Evolutionary conservation across 2,888 invertebrate genomes (phyloP).

Genomic region (Lasioglossum malachurum): DNA sequence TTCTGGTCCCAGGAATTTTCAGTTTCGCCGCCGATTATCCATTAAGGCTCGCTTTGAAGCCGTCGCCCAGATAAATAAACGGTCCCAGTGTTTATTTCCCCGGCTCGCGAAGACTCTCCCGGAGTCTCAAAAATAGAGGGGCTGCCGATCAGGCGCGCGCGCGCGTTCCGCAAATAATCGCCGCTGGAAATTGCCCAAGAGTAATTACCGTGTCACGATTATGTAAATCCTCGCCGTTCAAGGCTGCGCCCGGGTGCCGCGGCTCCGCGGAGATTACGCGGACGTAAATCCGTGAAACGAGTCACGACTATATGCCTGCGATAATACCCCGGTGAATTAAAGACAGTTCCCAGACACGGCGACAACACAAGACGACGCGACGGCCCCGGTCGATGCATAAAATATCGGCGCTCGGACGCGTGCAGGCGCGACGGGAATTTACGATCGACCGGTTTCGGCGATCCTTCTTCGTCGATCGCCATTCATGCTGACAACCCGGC

Average conservation of each 20-base stretch:
- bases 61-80: slow-evolving; percentile 31
- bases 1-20: slow-evolving; percentile 7
- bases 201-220: slow-evolving; percentile 21
- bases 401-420: slow-evolving; percentile 3
- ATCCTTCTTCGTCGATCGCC: slow-evolving; percentile 21
- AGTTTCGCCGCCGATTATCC: background rate
- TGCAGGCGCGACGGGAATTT: slow-evolving; percentile 7
- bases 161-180: slow-evolving; percentile 14
- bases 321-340: background rate
- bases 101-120: background rate
- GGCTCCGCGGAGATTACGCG: slow-evolving; percentile 10
- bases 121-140: slow-evolving; percentile 22
- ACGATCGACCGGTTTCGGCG: slow-evolving; percentile 11
- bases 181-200: slow-evolving; percentile 20
- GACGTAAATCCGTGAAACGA: slow-evolving; percentile 7
- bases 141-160: background rate
- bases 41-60: slow-evolving; percentile 22
- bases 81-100: slow-evolving; percentile 14
- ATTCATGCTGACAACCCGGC: slow-evolving; percentile 7
- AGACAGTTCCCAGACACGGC: background rate
- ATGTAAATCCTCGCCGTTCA: slow-evolving; percentile 5
- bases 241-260: background rate
- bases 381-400: slow-evolving; percentile 2
- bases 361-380: background rate
- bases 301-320: slow-evolving; percentile 1